A percentile compares a stretch with the other conserved stretches of the same genome.
Conservation (phyloP, 1,140 invertebrate genomes). For the Archegozetes longisetosus region DNA sequence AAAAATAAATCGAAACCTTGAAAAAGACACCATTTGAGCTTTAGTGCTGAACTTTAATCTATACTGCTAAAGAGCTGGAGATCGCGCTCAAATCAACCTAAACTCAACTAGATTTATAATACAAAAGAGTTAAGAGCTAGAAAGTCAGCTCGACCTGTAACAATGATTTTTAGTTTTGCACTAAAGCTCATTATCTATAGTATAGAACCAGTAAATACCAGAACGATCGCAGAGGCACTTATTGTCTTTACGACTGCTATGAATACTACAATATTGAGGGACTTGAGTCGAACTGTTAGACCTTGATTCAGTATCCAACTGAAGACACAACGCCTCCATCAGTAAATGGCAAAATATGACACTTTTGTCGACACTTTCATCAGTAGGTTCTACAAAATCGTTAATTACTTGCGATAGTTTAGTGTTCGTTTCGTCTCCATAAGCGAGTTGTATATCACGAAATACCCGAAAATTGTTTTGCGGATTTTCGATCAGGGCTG, state of each 20-base stretch:
- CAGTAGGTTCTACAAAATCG: neutral
- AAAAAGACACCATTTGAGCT: neutral
- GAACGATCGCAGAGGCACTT: neutral
- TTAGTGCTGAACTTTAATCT: neutral
- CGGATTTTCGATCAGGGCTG: conserved; percentile 18
- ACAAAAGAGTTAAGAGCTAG: no score
- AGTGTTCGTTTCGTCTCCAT: conserved; percentile 15
- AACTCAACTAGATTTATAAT: neutral
- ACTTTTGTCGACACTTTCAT: neutral
- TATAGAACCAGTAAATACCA: neutral
- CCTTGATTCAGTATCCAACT: neutral
- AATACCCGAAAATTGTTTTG: conserved; percentile 25
- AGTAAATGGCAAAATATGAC: conserved; percentile 2
- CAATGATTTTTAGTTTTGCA: no score
- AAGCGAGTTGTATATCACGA: conserved; percentile 17
- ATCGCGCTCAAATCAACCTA: neutral
- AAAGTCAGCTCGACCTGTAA: no score
- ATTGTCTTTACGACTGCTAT: neutral
- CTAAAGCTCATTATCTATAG: no score
- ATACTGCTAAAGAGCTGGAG: neutral
- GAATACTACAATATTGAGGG: neutral
- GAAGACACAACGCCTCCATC: neutral
- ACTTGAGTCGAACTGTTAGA: neutral
- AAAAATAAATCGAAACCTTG: neutral
- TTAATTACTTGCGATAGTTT: neutral